phyloP scores from a whole-genome alignment of 2,113 vertebrate species.

The Oxyruncus cristatus region DNA sequence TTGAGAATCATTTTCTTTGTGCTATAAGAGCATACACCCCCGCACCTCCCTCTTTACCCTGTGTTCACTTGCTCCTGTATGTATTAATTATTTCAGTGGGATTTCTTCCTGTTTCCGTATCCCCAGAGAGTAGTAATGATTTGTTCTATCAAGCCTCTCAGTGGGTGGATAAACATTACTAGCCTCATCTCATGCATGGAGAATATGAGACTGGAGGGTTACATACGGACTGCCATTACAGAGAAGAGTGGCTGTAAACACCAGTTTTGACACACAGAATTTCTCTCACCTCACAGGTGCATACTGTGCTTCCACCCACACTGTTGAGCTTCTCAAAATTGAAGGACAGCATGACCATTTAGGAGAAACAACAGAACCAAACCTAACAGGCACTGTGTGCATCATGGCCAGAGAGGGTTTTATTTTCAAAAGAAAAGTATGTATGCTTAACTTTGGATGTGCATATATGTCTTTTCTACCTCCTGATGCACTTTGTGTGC shows the following conservation, averaged over 20 bases:
- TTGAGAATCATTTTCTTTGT: neutral
- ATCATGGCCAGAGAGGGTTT: neutral
- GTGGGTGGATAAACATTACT: neutral
- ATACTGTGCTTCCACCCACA: fast-evolving
- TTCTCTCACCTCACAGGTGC: neutral
- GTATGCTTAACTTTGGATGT: neutral
- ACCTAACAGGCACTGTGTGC: neutral
- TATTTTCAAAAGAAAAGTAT: neutral
- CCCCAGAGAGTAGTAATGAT: neutral
- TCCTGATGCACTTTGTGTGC: fast-evolving
- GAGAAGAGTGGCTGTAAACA: neutral
- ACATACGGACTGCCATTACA: fast-evolving
- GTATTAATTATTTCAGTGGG: neutral
- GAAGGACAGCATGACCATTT: neutral
- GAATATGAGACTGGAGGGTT: neutral
- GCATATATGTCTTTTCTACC: neutral
- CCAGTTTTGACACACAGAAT: neutral
- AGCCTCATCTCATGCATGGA: neutral
- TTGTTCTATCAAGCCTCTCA: neutral
- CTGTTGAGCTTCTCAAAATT: neutral
- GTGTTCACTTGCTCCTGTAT: neutral
- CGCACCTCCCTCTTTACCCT: neutral
- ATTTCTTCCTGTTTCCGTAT: constrained; percentile 8
- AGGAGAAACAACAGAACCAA: neutral
- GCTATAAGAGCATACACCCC: neutral